These are phyloP conservation scores for Sisyra nigra DNA, from an alignment of 2,888 invertebrate species.

Conservation along the genomic window DNA sequence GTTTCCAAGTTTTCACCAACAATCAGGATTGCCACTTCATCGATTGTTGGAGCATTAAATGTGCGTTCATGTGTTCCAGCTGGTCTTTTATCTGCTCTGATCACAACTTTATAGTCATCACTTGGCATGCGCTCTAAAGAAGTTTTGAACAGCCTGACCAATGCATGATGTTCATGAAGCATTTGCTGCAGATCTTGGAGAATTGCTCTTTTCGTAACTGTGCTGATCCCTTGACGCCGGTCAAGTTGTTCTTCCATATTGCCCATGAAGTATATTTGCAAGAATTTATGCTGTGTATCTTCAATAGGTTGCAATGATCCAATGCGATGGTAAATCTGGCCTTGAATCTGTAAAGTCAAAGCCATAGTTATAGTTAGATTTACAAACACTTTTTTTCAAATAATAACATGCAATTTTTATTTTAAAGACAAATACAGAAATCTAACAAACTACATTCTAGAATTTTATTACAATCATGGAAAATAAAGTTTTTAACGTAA, in stretches of 20 bases:
- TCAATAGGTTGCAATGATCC: slow-evolving; percentile 11
- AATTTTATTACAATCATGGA: too few relatives aligned
- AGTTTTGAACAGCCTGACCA: slow-evolving; percentile 18
- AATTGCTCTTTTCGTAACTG: slow-evolving; percentile 16
- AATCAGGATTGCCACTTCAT: slow-evolving; percentile 22
- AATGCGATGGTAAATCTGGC: slow-evolving; percentile 13
- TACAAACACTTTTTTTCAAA: too few relatives aligned
- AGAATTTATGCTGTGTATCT: slow-evolving; percentile 13
- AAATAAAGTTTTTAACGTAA: too few relatives aligned
- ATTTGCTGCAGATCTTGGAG: slow-evolving; percentile 15
- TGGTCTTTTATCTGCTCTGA: slow-evolving; percentile 20
- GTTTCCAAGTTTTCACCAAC: slow-evolving; percentile 18
- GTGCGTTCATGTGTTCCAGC: slow-evolving; percentile 17
- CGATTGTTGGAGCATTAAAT: slow-evolving; percentile 21
- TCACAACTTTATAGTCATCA: slow-evolving; percentile 18
- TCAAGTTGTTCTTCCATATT: slow-evolving; percentile 13
- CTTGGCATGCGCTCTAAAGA: slow-evolving; percentile 15
- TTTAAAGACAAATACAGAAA: too few relatives aligned
- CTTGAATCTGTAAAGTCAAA: slow-evolving; percentile 9
- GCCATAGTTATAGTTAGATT: not conserved
- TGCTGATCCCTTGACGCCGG: slow-evolving; percentile 1
- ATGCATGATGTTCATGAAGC: slow-evolving; percentile 15
- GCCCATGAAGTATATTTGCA: slow-evolving; percentile 17
- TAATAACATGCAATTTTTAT: too few relatives aligned
- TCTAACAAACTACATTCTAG: too few relatives aligned